These are phyloP conservation scores for Ips nitidus DNA, from an alignment of 1,140 invertebrate genomes.

Conservation along the genomic window DNA sequence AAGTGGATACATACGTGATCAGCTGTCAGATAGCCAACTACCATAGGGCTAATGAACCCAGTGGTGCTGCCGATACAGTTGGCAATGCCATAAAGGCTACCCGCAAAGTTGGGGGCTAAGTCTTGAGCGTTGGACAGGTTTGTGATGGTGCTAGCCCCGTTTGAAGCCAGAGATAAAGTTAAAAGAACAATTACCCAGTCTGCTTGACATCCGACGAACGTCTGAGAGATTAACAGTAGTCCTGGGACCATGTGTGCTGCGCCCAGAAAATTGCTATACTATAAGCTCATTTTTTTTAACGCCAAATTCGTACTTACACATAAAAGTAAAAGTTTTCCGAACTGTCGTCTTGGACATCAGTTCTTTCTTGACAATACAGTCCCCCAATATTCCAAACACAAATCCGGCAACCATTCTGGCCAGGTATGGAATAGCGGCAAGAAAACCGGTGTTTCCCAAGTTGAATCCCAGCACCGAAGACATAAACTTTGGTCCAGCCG, in stretches of 20 bases:
- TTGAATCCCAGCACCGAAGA: conserved; percentile 82
- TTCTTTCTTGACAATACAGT: conserved; percentile 61
- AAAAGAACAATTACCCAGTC: conserved; percentile 65
- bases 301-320: conserved; percentile 56
- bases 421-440: conserved; percentile 72
- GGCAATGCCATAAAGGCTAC: conserved; percentile 72
- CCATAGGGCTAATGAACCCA: conserved; percentile 72
- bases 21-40: conserved; percentile 68
- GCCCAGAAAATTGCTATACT: conserved; percentile 31
- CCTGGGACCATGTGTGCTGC: conserved; percentile 71
- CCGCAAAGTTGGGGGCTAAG: conserved; percentile 78
- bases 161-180: conserved; percentile 74
- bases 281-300: not conserved
- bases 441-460: conserved; percentile 69
- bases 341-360: conserved; percentile 63
- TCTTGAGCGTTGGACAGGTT: conserved; percentile 84
- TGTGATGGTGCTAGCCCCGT: conserved; percentile 82
- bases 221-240: conserved; percentile 63
- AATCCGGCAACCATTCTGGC: conserved; percentile 65
- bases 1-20: conserved; percentile 56
- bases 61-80: conserved; percentile 74
- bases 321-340: conserved; percentile 71
- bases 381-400: conserved; percentile 67
- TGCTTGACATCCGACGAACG: conserved; percentile 67
- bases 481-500: conserved; percentile 79